Evolutionary conservation across 2,888 invertebrate genomes (phyloP).

Genomic region (Aleiodes alternator): DNA sequence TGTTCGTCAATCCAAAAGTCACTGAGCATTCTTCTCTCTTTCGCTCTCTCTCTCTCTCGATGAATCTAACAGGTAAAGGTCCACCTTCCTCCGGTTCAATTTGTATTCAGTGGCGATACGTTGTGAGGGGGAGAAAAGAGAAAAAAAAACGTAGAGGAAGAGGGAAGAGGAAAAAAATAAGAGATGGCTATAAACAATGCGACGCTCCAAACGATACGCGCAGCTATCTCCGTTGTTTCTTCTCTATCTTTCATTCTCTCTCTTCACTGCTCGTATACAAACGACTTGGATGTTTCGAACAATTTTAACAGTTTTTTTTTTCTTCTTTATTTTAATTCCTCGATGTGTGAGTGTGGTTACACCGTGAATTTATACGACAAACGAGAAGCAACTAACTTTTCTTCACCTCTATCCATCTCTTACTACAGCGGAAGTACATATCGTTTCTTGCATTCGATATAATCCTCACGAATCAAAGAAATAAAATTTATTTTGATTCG

Average conservation of each 20-base stretch:
- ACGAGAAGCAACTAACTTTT: slow-evolving; percentile 57
- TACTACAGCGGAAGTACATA: slow-evolving; percentile 71
- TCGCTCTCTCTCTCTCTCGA: slow-evolving; percentile 50
- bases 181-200: slow-evolving; percentile 75
- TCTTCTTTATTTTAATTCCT: not conserved
- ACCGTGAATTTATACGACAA: slow-evolving; percentile 56
- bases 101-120: slow-evolving; percentile 70
- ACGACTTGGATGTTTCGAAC: slow-evolving; percentile 25
- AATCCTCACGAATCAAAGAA: slow-evolving; percentile 26
- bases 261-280: slow-evolving; percentile 9
- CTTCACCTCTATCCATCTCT: slow-evolving; percentile 65
- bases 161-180: slow-evolving; percentile 70
- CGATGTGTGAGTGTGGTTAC: slow-evolving; percentile 48
- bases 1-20: slow-evolving; percentile 41
- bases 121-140: slow-evolving; percentile 70
- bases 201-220: slow-evolving; percentile 70
- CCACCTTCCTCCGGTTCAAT: slow-evolving; percentile 62
- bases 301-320: slow-evolving; percentile 16
- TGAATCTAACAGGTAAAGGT: slow-evolving; percentile 40
- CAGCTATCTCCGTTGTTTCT: slow-evolving; percentile 61
- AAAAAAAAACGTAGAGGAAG: slow-evolving; percentile 68
- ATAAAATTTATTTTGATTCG: no score
- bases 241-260: slow-evolving; percentile 40
- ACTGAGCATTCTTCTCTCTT: slow-evolving; percentile 47
- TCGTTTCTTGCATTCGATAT: slow-evolving; percentile 73